phyloP scores from a whole-genome alignment of 2,888 invertebrate species.

The Linnaemya vulpina region DNA sequence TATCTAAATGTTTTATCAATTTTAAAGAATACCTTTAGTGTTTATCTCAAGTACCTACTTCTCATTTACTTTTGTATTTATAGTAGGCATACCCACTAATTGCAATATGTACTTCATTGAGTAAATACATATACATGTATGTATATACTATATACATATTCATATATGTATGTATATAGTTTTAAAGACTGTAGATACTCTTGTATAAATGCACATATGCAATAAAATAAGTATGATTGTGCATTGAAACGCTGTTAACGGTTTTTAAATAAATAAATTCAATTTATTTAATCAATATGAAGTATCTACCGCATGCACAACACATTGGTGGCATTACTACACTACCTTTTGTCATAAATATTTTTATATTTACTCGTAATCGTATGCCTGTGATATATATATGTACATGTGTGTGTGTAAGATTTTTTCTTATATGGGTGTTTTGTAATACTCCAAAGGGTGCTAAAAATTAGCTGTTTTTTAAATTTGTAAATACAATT shows the following conservation, averaged over 20 bases:
- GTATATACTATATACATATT: too few relatives aligned
- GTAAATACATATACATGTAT: slow-evolving; percentile 12
- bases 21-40: neutral
- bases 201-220: neutral
- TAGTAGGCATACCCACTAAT: neutral
- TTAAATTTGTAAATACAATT: neutral
- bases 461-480: neutral
- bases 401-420: too few relatives aligned
- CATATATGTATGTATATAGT: too few relatives aligned
- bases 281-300: slow-evolving; percentile 52
- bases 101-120: slow-evolving; percentile 23
- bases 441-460: slow-evolving; percentile 11
- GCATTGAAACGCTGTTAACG: slow-evolving; percentile 36
- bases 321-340: slow-evolving; percentile 38
- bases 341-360: slow-evolving; percentile 53
- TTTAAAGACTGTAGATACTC: too few relatives aligned
- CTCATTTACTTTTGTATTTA: slow-evolving; percentile 9
- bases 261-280: slow-evolving; percentile 58
- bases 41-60: neutral
- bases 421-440: slow-evolving; percentile 41
- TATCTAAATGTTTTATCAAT: neutral
- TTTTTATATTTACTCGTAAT: slow-evolving; percentile 33
- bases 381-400: neutral
- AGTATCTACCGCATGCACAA: slow-evolving; percentile 42
- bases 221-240: too few relatives aligned